Percentiles rank a stretch among this genome's conserved stretches.
phyloP scores from a whole-genome alignment of 1,140 invertebrate genomes.

The Saccostrea glomerata region DNA sequence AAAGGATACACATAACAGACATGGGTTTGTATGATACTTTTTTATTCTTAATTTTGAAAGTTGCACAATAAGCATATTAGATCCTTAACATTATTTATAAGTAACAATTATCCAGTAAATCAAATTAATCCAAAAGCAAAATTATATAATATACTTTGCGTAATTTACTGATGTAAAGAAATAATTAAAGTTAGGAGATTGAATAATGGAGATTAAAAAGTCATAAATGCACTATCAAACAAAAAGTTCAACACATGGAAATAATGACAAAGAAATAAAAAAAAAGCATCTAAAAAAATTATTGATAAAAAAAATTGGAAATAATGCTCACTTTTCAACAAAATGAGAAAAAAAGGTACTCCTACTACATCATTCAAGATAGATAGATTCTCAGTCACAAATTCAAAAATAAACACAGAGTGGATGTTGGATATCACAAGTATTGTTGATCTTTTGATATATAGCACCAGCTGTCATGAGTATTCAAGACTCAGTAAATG shows the following conservation, averaged over 20 bases:
- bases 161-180: neutral
- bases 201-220: neutral
- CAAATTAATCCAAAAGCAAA: neutral
- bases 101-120: neutral
- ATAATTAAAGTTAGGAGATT: neutral
- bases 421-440: neutral
- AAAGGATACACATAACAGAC: neutral
- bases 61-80: neutral
- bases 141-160: neutral
- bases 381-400: neutral
- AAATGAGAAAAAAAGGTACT: constrained; percentile 7
- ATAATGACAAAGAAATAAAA: neutral
- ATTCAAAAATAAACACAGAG: neutral
- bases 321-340: neutral
- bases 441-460: neutral
- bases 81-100: neutral
- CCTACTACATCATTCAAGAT: neutral
- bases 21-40: neutral
- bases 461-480: constrained; percentile 29
- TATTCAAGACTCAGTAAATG: constrained; percentile 1
- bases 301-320: neutral
- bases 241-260: neutral
- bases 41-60: neutral
- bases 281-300: constrained; percentile 21
- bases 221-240: neutral